Base-by-base conservation (phyloP, 2,888 invertebrate genomes). In the Rhagophthalmus giganteus region DNA sequence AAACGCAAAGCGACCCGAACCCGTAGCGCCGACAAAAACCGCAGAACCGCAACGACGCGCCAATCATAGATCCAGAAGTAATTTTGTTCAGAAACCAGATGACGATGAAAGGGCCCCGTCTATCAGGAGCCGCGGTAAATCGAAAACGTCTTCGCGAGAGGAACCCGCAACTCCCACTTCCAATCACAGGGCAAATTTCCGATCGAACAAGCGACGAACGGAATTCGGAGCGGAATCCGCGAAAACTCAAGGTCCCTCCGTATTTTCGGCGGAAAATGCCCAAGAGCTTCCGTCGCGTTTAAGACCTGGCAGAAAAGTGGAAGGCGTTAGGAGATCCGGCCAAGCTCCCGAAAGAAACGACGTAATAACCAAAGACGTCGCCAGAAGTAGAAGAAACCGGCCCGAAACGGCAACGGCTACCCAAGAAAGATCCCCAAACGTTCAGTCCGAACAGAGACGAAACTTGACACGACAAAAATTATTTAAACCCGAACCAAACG, bases 251-350 rank as follows among this genome's bases (percentile, higher is more conserved):
- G 61, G 57, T 9, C 61, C 66, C 0, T 61, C 63, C 2, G 57
- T 64, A 3, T 59, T 68, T 27, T 59, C 62, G 13, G 47, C 55
- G 7, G 64, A 65, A 44, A 56, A 56, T 50, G 48, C 55, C 2
- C 61, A 60, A 15, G 66, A 66, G 26, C 41, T 51, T 27, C 59
- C 64, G n/a, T 46, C 48, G 5, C 59, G 69, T 44, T 60, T 70
- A 2, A 60, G 72, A 57, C 63, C 66, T n/a, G 68, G 65, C 9
- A 51, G 69, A 39, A 66, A 60, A 51, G 63, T 64, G n/a, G 6
- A n/a, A n/a, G n/a, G n/a, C n/a, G n/a, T n/a, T n/a, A n/a, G n/a
- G n/a, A n/a, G n/a, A n/a, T n/a, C n/a, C n/a, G 33, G 44, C 32
- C 40, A 44, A 24, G 33, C 49, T 1, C 39, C 46, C 20, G 52